Percentiles rank a stretch among this genome's conserved stretches.
phyloP scores from a whole-genome alignment of 2,797 vertebrate species.

The Champsocephalus esox region DNA sequence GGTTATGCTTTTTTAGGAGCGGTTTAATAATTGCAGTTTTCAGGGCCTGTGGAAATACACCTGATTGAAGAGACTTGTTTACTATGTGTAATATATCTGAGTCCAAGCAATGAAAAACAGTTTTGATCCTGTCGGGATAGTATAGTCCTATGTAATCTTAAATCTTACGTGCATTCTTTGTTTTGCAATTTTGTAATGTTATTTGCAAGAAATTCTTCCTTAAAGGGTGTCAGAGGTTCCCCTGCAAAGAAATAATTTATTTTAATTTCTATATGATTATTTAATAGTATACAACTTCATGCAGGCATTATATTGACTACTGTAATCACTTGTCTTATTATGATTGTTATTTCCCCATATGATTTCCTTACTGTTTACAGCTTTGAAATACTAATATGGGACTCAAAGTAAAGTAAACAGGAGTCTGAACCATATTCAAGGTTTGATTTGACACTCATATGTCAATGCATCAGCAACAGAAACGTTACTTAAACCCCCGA shows the following conservation, averaged over 20 bases:
- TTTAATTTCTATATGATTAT: constrained; percentile 5
- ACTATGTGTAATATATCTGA: too few species aligned
- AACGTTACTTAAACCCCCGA: neutral
- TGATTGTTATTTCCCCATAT: neutral
- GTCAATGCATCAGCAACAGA: neutral
- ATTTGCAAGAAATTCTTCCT: neutral
- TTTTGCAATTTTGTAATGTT: neutral
- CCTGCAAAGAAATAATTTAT: neutral
- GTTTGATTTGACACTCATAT: neutral
- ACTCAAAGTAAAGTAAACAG: neutral
- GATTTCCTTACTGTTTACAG: too few species aligned
- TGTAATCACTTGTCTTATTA: constrained; percentile 10
- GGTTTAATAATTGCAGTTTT: too few species aligned
- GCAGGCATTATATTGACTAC: neutral
- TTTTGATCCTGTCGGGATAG: too few species aligned
- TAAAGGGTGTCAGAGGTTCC: neutral
- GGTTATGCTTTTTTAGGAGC: too few species aligned
- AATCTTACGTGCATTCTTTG: too few species aligned
- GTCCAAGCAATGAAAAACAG: too few species aligned
- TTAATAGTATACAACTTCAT: neutral
- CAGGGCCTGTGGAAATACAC: too few species aligned
- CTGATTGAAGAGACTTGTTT: too few species aligned
- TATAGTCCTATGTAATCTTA: too few species aligned
- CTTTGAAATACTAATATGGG: neutral
- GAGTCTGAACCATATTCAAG: constrained; percentile 2